Percentiles rank a stretch among this genome's conserved stretches.
Evolutionary conservation across 1,140 invertebrate genomes (phyloP).

Genomic region (Tetramorium alpestre): DNA sequence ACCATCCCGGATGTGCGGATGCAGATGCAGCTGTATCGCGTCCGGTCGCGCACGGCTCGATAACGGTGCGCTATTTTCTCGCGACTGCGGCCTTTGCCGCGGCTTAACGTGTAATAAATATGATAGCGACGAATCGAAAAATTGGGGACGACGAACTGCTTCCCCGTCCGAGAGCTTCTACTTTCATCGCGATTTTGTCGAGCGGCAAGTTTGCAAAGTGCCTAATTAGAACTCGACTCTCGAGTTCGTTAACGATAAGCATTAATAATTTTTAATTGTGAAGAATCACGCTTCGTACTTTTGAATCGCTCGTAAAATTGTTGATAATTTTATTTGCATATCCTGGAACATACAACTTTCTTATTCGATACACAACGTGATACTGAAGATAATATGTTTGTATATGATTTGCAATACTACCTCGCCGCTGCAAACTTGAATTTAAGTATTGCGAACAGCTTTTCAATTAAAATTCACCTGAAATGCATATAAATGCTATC

Average conservation of each 20-base stretch:
- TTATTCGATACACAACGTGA: neutral
- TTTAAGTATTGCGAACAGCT: neutral
- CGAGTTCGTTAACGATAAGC: slow-evolving; percentile 11
- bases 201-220: neutral
- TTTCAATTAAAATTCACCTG: neutral
- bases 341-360: neutral
- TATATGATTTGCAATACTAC: neutral
- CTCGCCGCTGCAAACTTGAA: neutral
- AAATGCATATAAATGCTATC: slow-evolving; percentile 21
- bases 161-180: neutral
- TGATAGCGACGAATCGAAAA: slow-evolving; percentile 16
- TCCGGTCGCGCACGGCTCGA: slow-evolving; percentile 2
- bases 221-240: slow-evolving; percentile 4
- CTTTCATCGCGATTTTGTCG: neutral
- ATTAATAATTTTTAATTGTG: slow-evolving; percentile 38
- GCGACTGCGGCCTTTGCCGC: neutral
- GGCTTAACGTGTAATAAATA: neutral
- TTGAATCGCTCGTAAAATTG: neutral
- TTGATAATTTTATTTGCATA: neutral
- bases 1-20: slow-evolving; percentile 14
- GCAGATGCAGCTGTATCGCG: slow-evolving; percentile 22
- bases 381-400: neutral
- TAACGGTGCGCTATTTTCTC: slow-evolving; percentile 26
- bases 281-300: neutral
- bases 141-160: neutral